Evolutionary conservation across 2,113 vertebrate genomes (phyloP), one percentile per base, ranked within the genome.

Genomic region (Toxotes jaculatrix): DNA sequence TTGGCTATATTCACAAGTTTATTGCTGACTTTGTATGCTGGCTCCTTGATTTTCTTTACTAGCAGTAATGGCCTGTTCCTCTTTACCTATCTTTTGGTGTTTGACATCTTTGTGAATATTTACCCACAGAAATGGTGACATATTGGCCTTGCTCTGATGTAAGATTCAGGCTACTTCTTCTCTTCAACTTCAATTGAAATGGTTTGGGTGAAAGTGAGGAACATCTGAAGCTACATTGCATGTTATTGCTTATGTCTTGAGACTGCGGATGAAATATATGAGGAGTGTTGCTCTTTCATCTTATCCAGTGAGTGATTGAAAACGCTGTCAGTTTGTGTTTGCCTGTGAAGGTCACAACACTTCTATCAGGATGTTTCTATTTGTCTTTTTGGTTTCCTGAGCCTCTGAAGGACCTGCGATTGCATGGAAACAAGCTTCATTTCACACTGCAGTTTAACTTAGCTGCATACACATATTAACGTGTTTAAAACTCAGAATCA

Each of bases 341-440:
- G 66, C 62, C 38, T 70, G 75, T 85, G 83, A 89, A 88, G 79
- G 71, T 86, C 82, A 81, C 80, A 32, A 56, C 70, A 74, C 80
- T 86, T 87, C 60, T 65, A 80, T 85, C 74, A 69, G 45, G 74
- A 71, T 70, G 82, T 71, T 77, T 76, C 60, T 62, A 47, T 71
- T 79, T 61, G 60, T 72, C 61, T 42, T 60, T 67, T 83, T 47
- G 49, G 60, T 77, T 78, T 89, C 65, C 49, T 42, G 31, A 71
- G 79, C 66, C 66, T 71, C 88, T 77, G 57, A 63, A 76, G 55
- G 27, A n/a, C 27, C 32, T 23, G 57, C 16, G 57, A 49, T 65
- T 34, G 57, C 77, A 70, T 11, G 61, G 43, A 68, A 82, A 59
- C 51, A 53, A 69, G 45, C 42, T 31, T 64, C 7, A 40, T 65